Conservation (phyloP, 2,888 invertebrate species). For the Drosophila imparisetae region DNA sequence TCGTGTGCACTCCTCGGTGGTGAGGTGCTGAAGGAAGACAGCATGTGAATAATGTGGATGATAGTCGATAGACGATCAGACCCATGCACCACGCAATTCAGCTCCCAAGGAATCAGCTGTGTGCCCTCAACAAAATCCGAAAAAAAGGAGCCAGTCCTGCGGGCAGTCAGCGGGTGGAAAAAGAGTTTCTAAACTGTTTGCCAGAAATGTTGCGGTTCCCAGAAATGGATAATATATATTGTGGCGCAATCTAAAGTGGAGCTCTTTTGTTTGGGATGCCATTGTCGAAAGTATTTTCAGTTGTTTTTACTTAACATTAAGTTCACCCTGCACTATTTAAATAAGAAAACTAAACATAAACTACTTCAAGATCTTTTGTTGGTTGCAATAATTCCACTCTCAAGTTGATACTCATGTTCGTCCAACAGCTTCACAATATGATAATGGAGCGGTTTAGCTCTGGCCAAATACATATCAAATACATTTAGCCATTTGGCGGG, state of each 20-base stretch:
- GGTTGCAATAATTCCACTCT: not conserved
- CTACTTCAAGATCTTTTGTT: not conserved
- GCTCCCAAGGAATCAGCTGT: conserved; percentile 22
- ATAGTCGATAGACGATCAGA: conserved; percentile 63
- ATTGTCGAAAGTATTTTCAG: conserved; percentile 40
- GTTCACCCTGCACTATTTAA: conserved; percentile 4
- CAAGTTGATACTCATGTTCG: not conserved
- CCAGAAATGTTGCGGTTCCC: conserved; percentile 30
- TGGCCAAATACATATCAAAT: too few relatives aligned
- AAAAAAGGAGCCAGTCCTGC: not conserved
- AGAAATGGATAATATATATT: conserved; percentile 50
- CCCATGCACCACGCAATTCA: conserved; percentile 24
- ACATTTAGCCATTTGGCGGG: not conserved
- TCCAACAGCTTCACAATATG: not conserved
- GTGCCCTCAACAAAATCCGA: not conserved
- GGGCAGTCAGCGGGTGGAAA: not conserved
- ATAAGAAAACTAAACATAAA: not conserved
- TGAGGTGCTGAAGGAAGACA: not conserved
- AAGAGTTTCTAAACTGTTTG: conserved; percentile 39
- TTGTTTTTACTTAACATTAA: conserved; percentile 21
- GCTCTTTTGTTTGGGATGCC: conserved; percentile 24
- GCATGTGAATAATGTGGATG: conserved; percentile 61
- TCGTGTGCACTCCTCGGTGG: not conserved
- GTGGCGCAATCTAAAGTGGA: conserved; percentile 23
- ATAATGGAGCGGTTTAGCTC: not conserved